Percentiles rank a stretch among this genome's conserved stretches.
These are phyloP conservation scores for Columba livia DNA, from an alignment of 2,113 vertebrate species.

Conservation along the genomic window DNA sequence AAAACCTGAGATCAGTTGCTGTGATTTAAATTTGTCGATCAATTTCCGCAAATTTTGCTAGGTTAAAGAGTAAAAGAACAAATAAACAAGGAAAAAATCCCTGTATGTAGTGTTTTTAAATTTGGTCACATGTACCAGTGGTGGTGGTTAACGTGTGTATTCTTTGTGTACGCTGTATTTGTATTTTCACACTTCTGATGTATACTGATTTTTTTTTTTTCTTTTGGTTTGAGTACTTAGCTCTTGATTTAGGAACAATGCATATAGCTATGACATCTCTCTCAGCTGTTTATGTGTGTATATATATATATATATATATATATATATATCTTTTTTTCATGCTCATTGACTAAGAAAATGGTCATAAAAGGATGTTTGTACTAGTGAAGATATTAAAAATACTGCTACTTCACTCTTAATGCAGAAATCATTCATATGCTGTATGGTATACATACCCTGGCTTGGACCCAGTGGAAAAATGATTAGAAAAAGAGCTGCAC, in stretches of 20 bases:
- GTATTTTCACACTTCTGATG: neutral
- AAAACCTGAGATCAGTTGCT: neutral
- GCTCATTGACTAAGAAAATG: neutral
- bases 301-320: neutral
- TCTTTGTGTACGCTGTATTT: neutral
- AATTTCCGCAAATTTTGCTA: neutral
- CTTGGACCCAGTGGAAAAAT: neutral
- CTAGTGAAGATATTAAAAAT: neutral
- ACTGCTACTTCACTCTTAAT: neutral
- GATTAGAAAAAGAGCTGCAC: neutral
- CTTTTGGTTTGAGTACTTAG: neutral
- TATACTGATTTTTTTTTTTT: too few relatives aligned
- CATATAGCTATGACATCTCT: neutral
- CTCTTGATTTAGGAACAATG: neutral
- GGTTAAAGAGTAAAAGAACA: neutral
- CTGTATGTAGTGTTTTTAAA: neutral
- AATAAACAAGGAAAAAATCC: neutral
- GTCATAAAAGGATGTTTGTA: neutral
- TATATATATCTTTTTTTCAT: neutral
- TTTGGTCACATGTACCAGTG: rapidly evolving
- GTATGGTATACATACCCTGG: rapidly evolving
- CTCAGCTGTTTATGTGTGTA: neutral
- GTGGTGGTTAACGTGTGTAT: neutral
- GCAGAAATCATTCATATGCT: neutral
- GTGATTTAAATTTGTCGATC: neutral